These are phyloP conservation scores for Pinctada fucata DNA, from an alignment of 2,888 invertebrate species.

Conservation along the genomic window DNA sequence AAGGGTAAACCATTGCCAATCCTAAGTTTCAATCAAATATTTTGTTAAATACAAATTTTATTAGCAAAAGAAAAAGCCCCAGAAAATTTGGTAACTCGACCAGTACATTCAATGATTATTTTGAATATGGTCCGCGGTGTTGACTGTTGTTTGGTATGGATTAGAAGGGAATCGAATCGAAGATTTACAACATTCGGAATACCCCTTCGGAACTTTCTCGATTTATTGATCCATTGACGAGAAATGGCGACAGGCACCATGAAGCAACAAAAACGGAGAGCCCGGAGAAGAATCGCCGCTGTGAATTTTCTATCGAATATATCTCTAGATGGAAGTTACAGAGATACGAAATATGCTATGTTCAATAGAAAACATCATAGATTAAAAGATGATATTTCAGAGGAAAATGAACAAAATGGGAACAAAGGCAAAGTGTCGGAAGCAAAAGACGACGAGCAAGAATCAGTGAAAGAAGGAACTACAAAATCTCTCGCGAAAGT, in stretches of 20 bases:
- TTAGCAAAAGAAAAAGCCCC: too few species aligned
- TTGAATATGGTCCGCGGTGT: too few species aligned
- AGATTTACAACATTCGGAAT: too few species aligned
- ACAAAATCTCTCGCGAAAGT: background rate
- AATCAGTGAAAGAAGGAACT: constrained; percentile 8
- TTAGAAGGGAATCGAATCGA: too few species aligned
- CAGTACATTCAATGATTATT: too few species aligned
- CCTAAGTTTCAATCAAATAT: too few species aligned
- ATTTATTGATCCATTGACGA: background rate
- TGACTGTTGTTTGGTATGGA: too few species aligned
- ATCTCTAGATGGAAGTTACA: constrained; percentile 92
- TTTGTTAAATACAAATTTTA: too few species aligned
- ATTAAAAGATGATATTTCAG: constrained; percentile 44
- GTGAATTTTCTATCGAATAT: constrained; percentile 96
- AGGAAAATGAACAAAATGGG: constrained; percentile 21
- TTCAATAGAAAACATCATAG: constrained; percentile 58
- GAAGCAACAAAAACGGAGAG: constrained; percentile 65
- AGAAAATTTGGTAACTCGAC: too few species aligned
- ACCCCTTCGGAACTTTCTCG: too few species aligned
- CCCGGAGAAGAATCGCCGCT: constrained; percentile 84
- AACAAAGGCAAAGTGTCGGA: background rate
- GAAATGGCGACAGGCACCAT: constrained; percentile 57
- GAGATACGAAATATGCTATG: constrained; percentile 78
- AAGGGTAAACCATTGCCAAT: too few species aligned
- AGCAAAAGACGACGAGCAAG: background rate